These are phyloP conservation scores for Ricordea florida DNA, from an alignment of 92 coral and sea anemone genomes.

Conservation along the genomic window DNA sequence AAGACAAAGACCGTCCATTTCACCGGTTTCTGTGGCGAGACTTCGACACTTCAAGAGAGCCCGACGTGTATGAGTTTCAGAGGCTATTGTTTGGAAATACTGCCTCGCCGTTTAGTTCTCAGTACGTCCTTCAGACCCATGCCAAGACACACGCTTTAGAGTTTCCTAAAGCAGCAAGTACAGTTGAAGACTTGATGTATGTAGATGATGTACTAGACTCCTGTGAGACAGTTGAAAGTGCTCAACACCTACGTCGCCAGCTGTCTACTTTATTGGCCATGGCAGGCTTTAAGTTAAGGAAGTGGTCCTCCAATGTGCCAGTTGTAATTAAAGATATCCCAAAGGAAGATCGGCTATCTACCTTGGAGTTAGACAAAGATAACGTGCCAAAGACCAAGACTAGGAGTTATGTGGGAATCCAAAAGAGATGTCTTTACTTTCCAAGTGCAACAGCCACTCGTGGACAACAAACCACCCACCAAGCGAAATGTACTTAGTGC, in stretches of 20 bases:
- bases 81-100: constrained; percentile 52
- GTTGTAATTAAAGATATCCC: too few species aligned
- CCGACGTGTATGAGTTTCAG: constrained; percentile 26
- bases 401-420: too few species aligned
- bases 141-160: too few species aligned
- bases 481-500: too few species aligned
- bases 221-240: constrained; percentile 6
- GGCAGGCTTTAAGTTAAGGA: constrained; percentile 32
- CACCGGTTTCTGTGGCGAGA: constrained; percentile 35
- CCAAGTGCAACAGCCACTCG: too few species aligned
- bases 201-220: constrained; percentile 58
- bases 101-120: constrained; percentile 18
- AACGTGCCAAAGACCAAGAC: too few species aligned
- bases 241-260: constrained; percentile 12
- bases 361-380: too few species aligned
- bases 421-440: too few species aligned
- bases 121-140: not conserved
- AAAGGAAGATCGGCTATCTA: too few species aligned
- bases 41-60: too few species aligned
- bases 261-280: not conserved
- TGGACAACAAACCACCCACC: too few species aligned
- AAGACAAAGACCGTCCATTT: constrained; percentile 14
- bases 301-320: constrained; percentile 41
- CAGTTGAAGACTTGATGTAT: constrained; percentile 24
- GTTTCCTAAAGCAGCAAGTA: constrained; percentile 22